phyloP scores from a whole-genome alignment of 1,140 invertebrate genomes.

The Apis mellifera region Amel_HAv3.1 CM009936.2:5396001-5396500 shows the following conservation, averaged over 20 bases:
- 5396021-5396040: slow-evolving; percentile 10
- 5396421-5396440: no score
- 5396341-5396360: no score
- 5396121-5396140: slow-evolving; percentile 4
- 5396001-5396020: neutral
- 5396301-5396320: neutral
- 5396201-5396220: neutral
- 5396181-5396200: neutral
- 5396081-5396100: neutral
- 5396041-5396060: slow-evolving; percentile 13
- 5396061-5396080: slow-evolving; percentile 7
- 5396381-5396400: no score
- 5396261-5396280: neutral
- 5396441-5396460: no score
- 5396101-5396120: slow-evolving; percentile 9
- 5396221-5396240: slow-evolving; percentile 9
- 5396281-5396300: neutral
- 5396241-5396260: neutral
- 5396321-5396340: neutral
- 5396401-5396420: no score
- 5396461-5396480: neutral
- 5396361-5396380: neutral
- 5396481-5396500: neutral
- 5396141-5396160: slow-evolving; percentile 1
- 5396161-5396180: neutral